These are phyloP conservation scores for Uria lomvia DNA, from an alignment of 2,113 vertebrate species.

Conservation along the genomic window DNA sequence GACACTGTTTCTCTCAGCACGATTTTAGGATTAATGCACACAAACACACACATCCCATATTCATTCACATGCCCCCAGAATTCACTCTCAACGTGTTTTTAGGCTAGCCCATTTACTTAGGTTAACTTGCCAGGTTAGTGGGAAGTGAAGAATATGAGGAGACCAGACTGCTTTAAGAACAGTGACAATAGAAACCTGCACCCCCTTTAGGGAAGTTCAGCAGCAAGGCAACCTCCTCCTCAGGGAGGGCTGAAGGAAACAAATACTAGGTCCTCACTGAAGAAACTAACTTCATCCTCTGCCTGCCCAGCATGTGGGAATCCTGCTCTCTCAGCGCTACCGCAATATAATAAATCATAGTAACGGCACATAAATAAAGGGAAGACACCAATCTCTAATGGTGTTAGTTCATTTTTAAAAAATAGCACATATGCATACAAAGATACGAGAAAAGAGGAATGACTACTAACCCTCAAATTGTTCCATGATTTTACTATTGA, in stretches of 20 bases:
- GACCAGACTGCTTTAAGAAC: neutral
- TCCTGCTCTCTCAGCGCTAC: neutral
- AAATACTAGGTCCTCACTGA: neutral
- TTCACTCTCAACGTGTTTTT: neutral
- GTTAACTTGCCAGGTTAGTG: neutral
- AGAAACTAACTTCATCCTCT: neutral
- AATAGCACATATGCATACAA: neutral
- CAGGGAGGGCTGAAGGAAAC: neutral
- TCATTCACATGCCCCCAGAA: neutral
- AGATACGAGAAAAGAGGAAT: neutral
- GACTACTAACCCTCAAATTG: neutral
- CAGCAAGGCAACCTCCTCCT: neutral
- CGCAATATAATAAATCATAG: rapidly evolving
- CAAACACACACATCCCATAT: rapidly evolving
- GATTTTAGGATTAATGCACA: neutral
- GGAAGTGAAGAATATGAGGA: neutral
- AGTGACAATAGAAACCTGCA: neutral
- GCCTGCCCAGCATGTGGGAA: neutral
- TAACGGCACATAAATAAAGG: neutral
- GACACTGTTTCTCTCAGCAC: neutral
- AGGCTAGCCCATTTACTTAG: neutral
- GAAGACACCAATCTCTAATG: neutral
- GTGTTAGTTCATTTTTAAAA: neutral
- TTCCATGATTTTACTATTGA: neutral
- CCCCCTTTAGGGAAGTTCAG: neutral